These are phyloP conservation scores for Tuta absoluta DNA, from an alignment of 2,888 invertebrate species.

Conservation along the genomic window DNA sequence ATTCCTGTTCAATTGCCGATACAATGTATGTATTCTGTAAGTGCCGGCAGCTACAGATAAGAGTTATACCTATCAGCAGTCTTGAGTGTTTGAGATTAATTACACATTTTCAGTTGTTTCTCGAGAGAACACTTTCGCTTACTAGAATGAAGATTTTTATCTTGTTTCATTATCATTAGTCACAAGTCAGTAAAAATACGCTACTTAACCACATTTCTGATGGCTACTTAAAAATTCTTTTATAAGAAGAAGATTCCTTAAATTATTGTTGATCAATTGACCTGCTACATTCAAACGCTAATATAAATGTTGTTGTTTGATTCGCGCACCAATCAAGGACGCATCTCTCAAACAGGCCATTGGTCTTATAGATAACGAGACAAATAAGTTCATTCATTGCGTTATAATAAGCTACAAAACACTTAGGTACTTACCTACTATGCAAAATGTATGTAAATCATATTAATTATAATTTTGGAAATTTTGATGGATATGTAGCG, in stretches of 20 bases:
- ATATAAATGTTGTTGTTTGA: background rate
- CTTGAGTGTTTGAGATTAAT: background rate
- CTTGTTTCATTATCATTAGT: background rate
- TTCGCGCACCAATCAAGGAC: background rate
- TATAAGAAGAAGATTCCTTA: too few species aligned
- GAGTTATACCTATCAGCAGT: background rate
- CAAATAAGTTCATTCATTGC: conserved; percentile 4
- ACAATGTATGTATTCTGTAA: conserved; percentile 2
- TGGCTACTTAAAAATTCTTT: too few species aligned
- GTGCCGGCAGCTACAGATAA: background rate
- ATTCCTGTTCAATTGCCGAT: background rate
- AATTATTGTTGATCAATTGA: too few species aligned
- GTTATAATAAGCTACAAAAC: background rate
- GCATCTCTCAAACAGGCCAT: conserved; percentile 9
- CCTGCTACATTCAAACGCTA: too few species aligned
- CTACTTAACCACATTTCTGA: background rate
- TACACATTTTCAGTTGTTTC: background rate
- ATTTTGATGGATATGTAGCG: too few species aligned
- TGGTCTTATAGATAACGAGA: conserved; percentile 10
- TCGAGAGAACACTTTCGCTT: background rate
- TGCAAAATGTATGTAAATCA: too few species aligned
- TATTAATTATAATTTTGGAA: too few species aligned
- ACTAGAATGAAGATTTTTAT: background rate
- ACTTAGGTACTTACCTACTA: background rate
- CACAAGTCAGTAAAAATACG: background rate